Conservation (phyloP, 2,113 vertebrate genomes). For the Athene noctua region DNA sequence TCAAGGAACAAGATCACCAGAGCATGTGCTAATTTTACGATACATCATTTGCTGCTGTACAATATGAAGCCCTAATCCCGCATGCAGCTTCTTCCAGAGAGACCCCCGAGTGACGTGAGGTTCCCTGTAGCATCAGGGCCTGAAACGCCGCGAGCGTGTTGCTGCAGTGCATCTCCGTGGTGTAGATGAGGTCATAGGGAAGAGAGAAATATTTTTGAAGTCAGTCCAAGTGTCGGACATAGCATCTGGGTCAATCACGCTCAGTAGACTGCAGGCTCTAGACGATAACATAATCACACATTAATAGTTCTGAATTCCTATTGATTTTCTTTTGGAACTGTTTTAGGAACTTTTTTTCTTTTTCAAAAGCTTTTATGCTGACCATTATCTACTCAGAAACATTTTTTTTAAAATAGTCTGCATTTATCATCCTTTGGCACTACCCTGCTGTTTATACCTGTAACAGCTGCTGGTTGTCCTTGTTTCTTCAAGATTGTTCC, state of each 20-base stretch:
- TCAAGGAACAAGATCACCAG: neutral
- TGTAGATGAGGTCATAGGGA: conserved; percentile 1
- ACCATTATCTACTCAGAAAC: neutral
- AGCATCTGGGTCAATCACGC: neutral
- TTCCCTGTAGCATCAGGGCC: neutral
- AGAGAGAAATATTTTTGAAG: neutral
- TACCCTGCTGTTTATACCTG: neutral
- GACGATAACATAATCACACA: neutral
- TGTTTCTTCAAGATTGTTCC: neutral
- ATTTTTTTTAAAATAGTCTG: neutral
- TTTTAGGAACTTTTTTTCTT: neutral
- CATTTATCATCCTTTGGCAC: neutral
- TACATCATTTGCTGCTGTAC: neutral
- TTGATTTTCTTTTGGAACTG: neutral
- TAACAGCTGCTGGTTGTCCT: neutral
- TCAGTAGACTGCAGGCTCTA: neutral
- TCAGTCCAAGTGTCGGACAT: neutral
- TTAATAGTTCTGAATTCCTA: neutral
- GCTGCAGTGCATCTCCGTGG: conserved; percentile 2
- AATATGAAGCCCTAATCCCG: neutral
- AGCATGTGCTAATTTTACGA: neutral
- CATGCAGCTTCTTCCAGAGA: neutral
- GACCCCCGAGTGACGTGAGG: neutral
- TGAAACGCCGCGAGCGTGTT: fast-evolving
- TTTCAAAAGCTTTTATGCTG: neutral